These are phyloP conservation scores for Tauraco hartlaubi DNA, from an alignment of 2,797 vertebrate genomes.

Conservation along the genomic window DNA sequence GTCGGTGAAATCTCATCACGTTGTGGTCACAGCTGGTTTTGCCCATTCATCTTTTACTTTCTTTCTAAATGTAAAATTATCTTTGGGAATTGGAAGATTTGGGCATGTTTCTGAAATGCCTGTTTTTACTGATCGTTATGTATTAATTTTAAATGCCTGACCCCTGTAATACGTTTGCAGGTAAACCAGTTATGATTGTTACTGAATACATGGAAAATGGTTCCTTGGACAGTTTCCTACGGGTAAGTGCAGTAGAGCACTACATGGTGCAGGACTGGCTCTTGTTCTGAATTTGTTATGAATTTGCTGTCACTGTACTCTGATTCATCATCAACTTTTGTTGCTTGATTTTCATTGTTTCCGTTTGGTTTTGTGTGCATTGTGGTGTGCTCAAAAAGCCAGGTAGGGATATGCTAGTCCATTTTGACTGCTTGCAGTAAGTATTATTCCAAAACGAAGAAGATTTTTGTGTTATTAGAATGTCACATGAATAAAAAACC, in stretches of 20 bases:
- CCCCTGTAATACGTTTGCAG: slow-evolving; percentile 60
- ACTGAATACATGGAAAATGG: slow-evolving; percentile 89
- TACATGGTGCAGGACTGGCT: neutral
- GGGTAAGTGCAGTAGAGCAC: slow-evolving; percentile 73
- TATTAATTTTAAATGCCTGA: neutral
- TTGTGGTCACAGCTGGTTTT: neutral
- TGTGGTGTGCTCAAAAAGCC: neutral
- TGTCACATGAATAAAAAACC: neutral
- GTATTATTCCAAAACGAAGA: neutral
- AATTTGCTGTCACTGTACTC: neutral
- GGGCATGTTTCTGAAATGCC: neutral
- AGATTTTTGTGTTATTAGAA: neutral
- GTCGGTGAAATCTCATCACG: neutral
- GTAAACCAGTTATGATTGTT: slow-evolving; percentile 88
- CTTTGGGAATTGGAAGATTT: neutral
- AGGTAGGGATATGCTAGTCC: neutral
- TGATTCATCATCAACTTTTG: neutral
- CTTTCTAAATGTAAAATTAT: neutral
- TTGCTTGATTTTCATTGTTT: neutral
- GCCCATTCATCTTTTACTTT: neutral
- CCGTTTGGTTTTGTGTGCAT: neutral
- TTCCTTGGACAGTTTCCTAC: slow-evolving; percentile 86
- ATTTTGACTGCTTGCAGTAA: neutral
- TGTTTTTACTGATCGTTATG: slow-evolving; percentile 41
- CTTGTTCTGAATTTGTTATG: neutral